phyloP scores from a whole-genome alignment of 1,140 invertebrate genomes.

The Octopus sinensis region DNA sequence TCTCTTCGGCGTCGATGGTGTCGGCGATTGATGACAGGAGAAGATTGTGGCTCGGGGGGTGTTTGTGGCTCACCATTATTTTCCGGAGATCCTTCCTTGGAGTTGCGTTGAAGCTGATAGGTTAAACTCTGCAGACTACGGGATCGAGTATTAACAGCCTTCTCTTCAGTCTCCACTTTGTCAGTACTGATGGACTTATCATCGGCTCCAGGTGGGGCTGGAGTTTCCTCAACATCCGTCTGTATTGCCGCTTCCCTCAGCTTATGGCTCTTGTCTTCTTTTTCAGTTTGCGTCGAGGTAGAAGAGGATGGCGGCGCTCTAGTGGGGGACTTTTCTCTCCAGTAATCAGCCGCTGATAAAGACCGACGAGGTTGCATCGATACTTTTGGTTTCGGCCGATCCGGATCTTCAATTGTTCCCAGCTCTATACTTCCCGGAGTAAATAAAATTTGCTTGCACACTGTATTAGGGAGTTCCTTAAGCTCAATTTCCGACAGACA shows the following conservation, averaged over 20 bases:
- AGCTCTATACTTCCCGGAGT: slow-evolving; percentile 49
- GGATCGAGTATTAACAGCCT: slow-evolving; percentile 51
- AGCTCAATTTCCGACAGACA: slow-evolving; percentile 48
- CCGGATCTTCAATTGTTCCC: slow-evolving; percentile 48
- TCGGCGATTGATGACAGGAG: slow-evolving; percentile 33
- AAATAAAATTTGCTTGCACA: slow-evolving; percentile 51
- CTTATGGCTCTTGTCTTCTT: slow-evolving; percentile 6
- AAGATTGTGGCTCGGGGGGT: slow-evolving; percentile 23
- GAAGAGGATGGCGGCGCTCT: neutral
- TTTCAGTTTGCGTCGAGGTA: neutral
- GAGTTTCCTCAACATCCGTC: slow-evolving; percentile 20
- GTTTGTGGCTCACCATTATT: slow-evolving; percentile 19
- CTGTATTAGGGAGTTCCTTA: slow-evolving; percentile 47
- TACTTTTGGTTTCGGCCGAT: slow-evolving; percentile 36
- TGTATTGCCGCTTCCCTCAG: slow-evolving; percentile 23
- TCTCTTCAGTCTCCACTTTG: slow-evolving; percentile 41
- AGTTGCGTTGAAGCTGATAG: neutral
- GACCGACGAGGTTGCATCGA: slow-evolving; percentile 22
- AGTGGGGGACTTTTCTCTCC: neutral
- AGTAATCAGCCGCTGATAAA: slow-evolving; percentile 13
- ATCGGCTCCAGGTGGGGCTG: slow-evolving; percentile 18
- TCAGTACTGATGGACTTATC: slow-evolving; percentile 48
- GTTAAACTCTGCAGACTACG: slow-evolving; percentile 31
- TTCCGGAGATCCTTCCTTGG: slow-evolving; percentile 11
- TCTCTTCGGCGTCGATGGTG: slow-evolving; percentile 37